Evolutionary conservation across 2,113 vertebrate genomes (phyloP).

Genomic region (Symphodus melops): DNA sequence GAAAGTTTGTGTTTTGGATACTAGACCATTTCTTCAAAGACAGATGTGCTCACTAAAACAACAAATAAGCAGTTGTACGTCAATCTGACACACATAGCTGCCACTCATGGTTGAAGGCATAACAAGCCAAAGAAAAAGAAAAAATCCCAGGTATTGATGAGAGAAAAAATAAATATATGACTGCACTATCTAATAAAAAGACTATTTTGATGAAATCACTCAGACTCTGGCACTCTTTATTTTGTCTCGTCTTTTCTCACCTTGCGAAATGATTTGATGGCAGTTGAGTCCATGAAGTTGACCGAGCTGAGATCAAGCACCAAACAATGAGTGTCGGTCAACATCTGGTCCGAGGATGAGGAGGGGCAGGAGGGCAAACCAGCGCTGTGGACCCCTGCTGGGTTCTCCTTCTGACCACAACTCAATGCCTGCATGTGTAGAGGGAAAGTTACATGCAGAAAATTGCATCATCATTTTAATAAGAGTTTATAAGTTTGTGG

Average conservation of each 20-base stretch:
- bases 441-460: background rate
- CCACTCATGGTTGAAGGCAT: too few relatives aligned
- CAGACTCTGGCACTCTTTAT: background rate
- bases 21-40: too few relatives aligned
- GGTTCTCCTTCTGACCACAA: constrained; percentile 39
- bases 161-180: too few relatives aligned
- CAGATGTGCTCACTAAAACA: too few relatives aligned
- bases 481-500: too few relatives aligned
- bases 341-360: constrained; percentile 67
- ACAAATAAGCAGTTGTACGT: too few relatives aligned
- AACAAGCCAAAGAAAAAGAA: too few relatives aligned
- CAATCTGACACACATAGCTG: too few relatives aligned
- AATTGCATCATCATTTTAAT: background rate
- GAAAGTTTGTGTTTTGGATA: too few relatives aligned
- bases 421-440: constrained; percentile 23
- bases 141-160: too few relatives aligned
- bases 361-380: background rate
- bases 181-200: too few relatives aligned
- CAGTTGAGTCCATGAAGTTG: constrained; percentile 87
- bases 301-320: constrained; percentile 86
- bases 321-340: constrained; percentile 71
- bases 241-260: constrained; percentile 72
- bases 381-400: background rate
- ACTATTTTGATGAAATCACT: too few relatives aligned
- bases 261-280: constrained; percentile 84